Conservation (phyloP, 1,140 invertebrate species). For the Pentalonia nigronervosa region DNA sequence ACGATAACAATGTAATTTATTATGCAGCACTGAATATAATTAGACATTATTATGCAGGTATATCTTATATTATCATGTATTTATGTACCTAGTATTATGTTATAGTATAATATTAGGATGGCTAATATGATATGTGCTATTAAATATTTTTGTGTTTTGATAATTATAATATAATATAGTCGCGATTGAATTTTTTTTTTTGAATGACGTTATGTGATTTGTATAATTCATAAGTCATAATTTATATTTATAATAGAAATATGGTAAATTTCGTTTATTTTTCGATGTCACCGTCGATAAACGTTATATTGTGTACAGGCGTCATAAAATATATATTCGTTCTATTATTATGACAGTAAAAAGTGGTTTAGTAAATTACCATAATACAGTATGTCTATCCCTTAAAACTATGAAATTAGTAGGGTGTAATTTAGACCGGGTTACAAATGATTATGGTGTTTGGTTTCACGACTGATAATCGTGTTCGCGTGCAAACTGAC, state of each 20-base stretch:
- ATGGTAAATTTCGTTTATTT: background rate
- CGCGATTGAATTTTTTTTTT: background rate
- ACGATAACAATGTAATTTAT: too few relatives aligned
- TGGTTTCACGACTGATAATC: background rate
- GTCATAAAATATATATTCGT: background rate
- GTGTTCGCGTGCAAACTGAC: background rate
- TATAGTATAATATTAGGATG: too few relatives aligned
- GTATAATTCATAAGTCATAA: background rate
- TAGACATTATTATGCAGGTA: too few relatives aligned
- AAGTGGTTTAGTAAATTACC: background rate
- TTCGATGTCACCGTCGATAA: background rate
- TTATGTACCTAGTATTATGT: too few relatives aligned
- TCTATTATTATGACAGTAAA: background rate
- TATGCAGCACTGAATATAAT: too few relatives aligned
- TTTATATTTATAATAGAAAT: conserved; percentile 1
- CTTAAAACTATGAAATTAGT: background rate
- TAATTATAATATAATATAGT: too few relatives aligned
- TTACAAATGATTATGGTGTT: conserved; percentile 16
- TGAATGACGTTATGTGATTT: background rate
- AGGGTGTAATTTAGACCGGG: background rate
- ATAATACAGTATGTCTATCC: background rate
- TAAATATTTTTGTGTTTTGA: too few relatives aligned
- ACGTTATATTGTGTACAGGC: background rate
- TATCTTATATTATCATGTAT: too few relatives aligned
- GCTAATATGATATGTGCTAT: too few relatives aligned